A percentile compares a stretch with the other conserved stretches of the same genome.
These are phyloP conservation scores for Bombus affinis DNA, from an alignment of 1,140 invertebrate genomes.

Conservation along the genomic window DNA sequence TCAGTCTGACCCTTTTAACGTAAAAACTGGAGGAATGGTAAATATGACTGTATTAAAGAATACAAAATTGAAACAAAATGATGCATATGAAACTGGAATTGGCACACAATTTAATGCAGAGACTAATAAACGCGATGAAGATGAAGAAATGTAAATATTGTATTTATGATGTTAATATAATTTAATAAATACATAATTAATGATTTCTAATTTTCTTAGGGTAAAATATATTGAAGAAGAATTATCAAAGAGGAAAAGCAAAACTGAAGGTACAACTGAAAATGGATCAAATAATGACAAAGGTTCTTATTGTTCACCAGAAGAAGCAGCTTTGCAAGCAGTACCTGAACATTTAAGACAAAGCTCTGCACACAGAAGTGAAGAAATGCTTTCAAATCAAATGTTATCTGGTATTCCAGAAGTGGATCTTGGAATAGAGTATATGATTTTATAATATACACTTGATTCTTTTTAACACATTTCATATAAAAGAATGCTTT, in stretches of 20 bases:
- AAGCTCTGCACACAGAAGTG: slow-evolving; percentile 91
- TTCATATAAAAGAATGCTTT: not conserved
- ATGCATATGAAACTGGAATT: slow-evolving; percentile 94
- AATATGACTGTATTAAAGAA: slow-evolving; percentile 94
- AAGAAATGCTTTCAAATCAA: slow-evolving; percentile 99
- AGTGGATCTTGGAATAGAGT: slow-evolving; percentile 99
- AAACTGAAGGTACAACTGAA: slow-evolving; percentile 76
- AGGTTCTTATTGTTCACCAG: slow-evolving; percentile 90
- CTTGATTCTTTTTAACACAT: not conserved
- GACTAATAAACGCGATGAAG: slow-evolving; percentile 98
- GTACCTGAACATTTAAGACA: slow-evolving; percentile 93
- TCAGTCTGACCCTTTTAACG: slow-evolving; percentile 89
- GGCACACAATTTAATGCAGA: slow-evolving; percentile 99
- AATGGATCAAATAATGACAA: slow-evolving; percentile 78
- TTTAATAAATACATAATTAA: slow-evolving; percentile 18
- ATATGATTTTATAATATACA: slow-evolving; percentile 69
- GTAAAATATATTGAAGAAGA: slow-evolving; percentile 99
- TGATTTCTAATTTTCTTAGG: slow-evolving; percentile 79
- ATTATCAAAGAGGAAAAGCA: slow-evolving; percentile 93
- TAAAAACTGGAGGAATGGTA: slow-evolving; percentile 94
- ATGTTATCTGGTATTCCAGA: slow-evolving; percentile 99
- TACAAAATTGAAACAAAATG: slow-evolving; percentile 90
- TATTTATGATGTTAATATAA: not conserved
- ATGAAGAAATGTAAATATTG: slow-evolving; percentile 94
- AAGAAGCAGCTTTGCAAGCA: slow-evolving; percentile 92